These are phyloP conservation scores for Anguilla pacifica DNA, from an alignment of 2,797 vertebrate genomes.

Conservation along the genomic window DNA sequence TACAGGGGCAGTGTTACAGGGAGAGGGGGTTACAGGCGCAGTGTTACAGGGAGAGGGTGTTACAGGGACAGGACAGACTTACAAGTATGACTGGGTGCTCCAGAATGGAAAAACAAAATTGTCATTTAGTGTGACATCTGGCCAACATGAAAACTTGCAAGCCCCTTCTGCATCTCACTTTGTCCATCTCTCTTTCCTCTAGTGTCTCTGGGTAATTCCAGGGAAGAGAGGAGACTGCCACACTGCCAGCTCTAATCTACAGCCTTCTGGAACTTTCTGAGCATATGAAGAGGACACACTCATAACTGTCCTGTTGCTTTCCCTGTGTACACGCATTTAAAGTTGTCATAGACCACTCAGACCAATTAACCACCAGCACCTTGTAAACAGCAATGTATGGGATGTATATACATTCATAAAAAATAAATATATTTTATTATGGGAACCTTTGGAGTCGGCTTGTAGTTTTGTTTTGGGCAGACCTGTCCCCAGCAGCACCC, in stretches of 20 bases:
- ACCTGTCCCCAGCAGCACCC: neutral
- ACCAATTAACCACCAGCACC: neutral
- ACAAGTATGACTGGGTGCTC: too few species aligned
- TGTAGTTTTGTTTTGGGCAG: neutral
- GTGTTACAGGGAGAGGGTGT: neutral
- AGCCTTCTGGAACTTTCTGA: neutral
- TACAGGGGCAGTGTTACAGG: too few species aligned
- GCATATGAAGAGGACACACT: neutral
- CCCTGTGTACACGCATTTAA: neutral
- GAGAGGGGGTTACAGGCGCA: too few species aligned
- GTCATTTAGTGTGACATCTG: too few species aligned
- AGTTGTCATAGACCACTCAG: neutral
- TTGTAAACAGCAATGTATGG: neutral
- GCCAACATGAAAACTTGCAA: too few species aligned
- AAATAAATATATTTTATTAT: neutral
- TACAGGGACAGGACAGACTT: neutral
- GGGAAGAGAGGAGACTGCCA: neutral
- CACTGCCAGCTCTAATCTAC: neutral
- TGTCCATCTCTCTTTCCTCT: neutral
- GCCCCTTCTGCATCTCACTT: neutral
- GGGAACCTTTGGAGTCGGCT: neutral
- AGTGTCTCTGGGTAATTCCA: conserved; percentile 1
- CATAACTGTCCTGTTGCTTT: neutral
- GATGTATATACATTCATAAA: neutral
- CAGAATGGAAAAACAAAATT: too few species aligned